A percentile compares a stretch with the other conserved stretches of the same genome.
Evolutionary conservation across 2,888 invertebrate genomes (phyloP).

Genomic region (Tipula vernalis): DNA sequence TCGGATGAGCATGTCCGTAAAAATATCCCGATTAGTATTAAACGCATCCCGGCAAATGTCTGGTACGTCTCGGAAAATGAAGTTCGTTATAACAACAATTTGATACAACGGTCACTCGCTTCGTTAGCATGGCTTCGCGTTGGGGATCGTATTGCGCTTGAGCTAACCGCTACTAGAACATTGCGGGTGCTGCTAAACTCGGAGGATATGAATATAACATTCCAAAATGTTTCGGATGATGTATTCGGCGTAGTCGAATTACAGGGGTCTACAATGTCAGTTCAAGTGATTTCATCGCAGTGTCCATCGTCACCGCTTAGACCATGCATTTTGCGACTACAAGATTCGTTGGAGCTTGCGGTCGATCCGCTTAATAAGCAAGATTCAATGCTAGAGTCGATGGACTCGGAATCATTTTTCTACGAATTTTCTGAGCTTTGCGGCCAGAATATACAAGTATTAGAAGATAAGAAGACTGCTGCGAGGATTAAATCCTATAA

Average conservation of each 20-base stretch:
- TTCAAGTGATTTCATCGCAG: constrained; percentile 57
- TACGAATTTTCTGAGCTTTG: constrained; percentile 72
- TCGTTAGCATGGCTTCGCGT: constrained; percentile 69
- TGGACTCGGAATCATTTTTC: constrained; percentile 36
- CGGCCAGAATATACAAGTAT: constrained; percentile 66
- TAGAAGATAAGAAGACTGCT: constrained; percentile 52
- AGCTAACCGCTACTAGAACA: constrained; percentile 53
- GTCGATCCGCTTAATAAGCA: constrained; percentile 41
- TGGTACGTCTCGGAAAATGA: constrained; percentile 44
- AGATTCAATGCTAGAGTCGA: constrained; percentile 36
- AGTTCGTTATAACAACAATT: constrained; percentile 51
- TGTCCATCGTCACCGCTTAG: constrained; percentile 38
- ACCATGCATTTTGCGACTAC: constrained; percentile 37
- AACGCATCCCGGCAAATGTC: constrained; percentile 49
- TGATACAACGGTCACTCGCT: constrained; percentile 49
- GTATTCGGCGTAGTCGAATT: constrained; percentile 76
- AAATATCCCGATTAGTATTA: constrained; percentile 50
- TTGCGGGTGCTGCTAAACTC: constrained; percentile 70
- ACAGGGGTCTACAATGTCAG: constrained; percentile 62
- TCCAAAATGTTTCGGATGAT: constrained; percentile 65
- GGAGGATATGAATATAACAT: constrained; percentile 63
- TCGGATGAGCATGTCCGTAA: constrained; percentile 49
- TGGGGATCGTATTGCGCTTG: constrained; percentile 65
- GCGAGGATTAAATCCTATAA: constrained; percentile 70
- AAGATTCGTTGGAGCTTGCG: constrained; percentile 49